Evolutionary conservation across 2,888 invertebrate genomes (phyloP), one percentile per base, ranked within the genome.

Genomic region (Nomada ruficornis): DNA sequence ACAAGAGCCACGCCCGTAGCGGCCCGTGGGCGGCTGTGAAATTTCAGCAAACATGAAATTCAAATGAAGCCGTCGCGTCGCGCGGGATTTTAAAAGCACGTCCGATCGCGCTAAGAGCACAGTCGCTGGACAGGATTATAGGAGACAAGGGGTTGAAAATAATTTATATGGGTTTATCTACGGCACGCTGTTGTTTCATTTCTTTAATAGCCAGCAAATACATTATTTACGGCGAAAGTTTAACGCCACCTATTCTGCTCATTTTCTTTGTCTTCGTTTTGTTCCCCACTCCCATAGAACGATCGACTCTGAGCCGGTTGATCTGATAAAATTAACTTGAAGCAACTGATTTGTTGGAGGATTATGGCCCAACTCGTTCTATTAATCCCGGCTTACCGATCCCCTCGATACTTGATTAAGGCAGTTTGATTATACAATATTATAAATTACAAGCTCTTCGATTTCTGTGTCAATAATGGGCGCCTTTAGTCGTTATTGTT

Each of bases 261-360:
- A 2, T 7, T 44, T 44, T 20, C 13, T 23, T 26, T 7, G 36
- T 15, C 2, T 20, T 15, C 26, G 11, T 2, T 2, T 2, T 47
- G 13, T 4, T 2, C 23, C 15, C 18, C 20, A 23, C 68, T 63
- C 42, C 59, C 15, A 57, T 26, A 23, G 47, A 57, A 23, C 75
- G 68, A 65, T 62, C 29, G 42, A 64, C 59, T 23, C 60, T 50
- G 69, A 79, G 52, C 62, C 59, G 57, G 63, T 75, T 60, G 65
- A 77, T 78, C 71, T 73, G 72, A 52, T 73, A 65, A 74, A 79
- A 84, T 78, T 79, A 79, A 52, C 68, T 70, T 23, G 67, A 23
- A 57, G 54, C 75, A 36, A 54, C 69, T 76, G 78, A 79, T 82
- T 82, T 73, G 72, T 84, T 52, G 57, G 62, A 55, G 78, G 82